Conservation (phyloP, 2,888 invertebrate species). For the Geotrupes spiniger region DNA sequence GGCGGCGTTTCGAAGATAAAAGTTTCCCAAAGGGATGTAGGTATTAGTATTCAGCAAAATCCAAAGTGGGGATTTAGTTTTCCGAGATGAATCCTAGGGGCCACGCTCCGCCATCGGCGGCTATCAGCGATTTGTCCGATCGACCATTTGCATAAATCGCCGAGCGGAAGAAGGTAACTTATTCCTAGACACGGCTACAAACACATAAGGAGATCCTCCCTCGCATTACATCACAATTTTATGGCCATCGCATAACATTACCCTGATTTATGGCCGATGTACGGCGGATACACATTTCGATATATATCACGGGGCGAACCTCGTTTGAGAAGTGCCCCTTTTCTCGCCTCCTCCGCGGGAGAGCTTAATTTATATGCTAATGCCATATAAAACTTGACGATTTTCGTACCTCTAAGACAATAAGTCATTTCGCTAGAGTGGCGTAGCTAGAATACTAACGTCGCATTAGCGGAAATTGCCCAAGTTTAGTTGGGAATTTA, state of each 20-base stretch:
- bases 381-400: slow-evolving; percentile 35
- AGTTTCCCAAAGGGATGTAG: slow-evolving; percentile 14
- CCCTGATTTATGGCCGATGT: slow-evolving; percentile 20
- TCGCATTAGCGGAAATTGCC: slow-evolving; percentile 26
- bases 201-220: slow-evolving; percentile 14
- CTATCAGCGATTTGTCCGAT: slow-evolving; percentile 8
- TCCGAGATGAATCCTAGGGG: slow-evolving; percentile 32
- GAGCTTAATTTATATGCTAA: slow-evolving; percentile 36
- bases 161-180: slow-evolving; percentile 24
- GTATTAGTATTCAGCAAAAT: slow-evolving; percentile 29
- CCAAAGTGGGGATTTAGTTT: slow-evolving; percentile 34
- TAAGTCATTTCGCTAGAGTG: slow-evolving; percentile 28
- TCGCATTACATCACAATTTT: slow-evolving; percentile 21
- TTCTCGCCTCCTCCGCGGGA: slow-evolving; percentile 3
- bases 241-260: slow-evolving; percentile 14
- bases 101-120: slow-evolving; percentile 32
- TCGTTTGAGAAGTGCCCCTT: slow-evolving; percentile 4
- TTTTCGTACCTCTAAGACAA: slow-evolving; percentile 32
- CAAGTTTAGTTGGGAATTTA: slow-evolving; percentile 20
- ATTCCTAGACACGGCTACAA: slow-evolving; percentile 25
- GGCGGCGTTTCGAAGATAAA: not conserved
- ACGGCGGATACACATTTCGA: not conserved
- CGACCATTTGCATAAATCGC: slow-evolving; percentile 4
- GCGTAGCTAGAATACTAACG: slow-evolving; percentile 29
- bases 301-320: not conserved